Evolutionary conservation across 2,113 vertebrate species (phyloP).

Genomic region (Tetrax tetrax): DNA sequence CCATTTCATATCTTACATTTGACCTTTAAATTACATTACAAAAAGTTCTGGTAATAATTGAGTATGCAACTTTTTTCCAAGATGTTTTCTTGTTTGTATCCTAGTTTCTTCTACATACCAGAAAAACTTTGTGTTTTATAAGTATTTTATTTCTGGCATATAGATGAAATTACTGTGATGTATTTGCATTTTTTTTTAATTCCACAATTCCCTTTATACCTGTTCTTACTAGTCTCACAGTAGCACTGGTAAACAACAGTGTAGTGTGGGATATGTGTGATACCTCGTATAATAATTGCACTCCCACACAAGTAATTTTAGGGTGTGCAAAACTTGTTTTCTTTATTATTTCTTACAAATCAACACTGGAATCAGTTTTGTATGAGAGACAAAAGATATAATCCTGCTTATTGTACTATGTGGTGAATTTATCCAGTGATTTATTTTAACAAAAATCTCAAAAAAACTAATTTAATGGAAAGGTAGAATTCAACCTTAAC

Average conservation of each 20-base stretch:
- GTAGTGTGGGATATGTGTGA: not conserved
- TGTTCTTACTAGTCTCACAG: not conserved
- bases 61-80: not conserved
- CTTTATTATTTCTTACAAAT: slow-evolving; percentile 18
- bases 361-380: not conserved
- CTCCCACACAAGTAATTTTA: slow-evolving; percentile 38
- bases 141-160: not conserved
- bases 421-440: not conserved
- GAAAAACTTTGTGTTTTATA: not conserved
- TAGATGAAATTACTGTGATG: slow-evolving; percentile 9
- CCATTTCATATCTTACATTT: not conserved
- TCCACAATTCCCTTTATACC: not conserved
- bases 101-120: not conserved
- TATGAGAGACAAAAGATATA: not conserved
- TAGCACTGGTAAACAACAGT: slow-evolving; percentile 2
- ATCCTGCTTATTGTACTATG: not conserved
- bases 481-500: not conserved
- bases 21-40: not conserved
- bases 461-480: not conserved
- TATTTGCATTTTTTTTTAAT: slow-evolving; percentile 22
- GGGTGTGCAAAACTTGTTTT: slow-evolving; percentile 3
- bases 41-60: not conserved
- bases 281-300: not conserved
- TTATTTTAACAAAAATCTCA: not conserved
- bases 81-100: not conserved